Percentiles rank a stretch among this genome's conserved stretches.
These are phyloP conservation scores for Paragorgia papillata DNA, from an alignment of 92 coral and sea anemone species.

Conservation along the genomic window DNA sequence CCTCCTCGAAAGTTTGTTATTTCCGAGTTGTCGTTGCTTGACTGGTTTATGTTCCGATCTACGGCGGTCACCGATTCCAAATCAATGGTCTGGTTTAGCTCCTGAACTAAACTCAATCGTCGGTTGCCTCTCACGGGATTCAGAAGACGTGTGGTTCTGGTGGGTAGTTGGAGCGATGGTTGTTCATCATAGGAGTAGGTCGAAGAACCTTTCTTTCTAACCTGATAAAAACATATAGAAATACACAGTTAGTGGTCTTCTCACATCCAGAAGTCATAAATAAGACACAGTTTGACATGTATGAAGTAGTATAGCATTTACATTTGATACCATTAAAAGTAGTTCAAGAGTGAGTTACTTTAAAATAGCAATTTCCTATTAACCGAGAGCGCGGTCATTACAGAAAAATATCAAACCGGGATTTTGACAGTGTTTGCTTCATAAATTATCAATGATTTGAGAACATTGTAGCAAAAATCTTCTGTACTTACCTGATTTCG, in stretches of 20 bases:
- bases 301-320: too few species aligned
- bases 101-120: conserved; percentile 83
- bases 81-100: conserved; percentile 85
- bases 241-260: too few species aligned
- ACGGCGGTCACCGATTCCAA: conserved; percentile 43
- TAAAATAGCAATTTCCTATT: too few species aligned
- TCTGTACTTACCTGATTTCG: conserved; percentile 86
- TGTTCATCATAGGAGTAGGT: conserved; percentile 4
- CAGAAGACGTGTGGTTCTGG: conserved; percentile 10
- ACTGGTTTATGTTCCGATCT: not conserved
- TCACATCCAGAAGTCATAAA: too few species aligned
- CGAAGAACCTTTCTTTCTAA: conserved; percentile 21
- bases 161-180: conserved; percentile 13
- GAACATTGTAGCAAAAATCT: too few species aligned
- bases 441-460: too few species aligned
- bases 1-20: not conserved
- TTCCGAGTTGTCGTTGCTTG: not conserved
- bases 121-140: conserved; percentile 12
- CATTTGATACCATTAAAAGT: too few species aligned
- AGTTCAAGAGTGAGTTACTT: too few species aligned
- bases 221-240: conserved; percentile 10
- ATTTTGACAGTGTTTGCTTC: too few species aligned
- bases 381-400: too few species aligned
- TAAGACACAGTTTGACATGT: too few species aligned
- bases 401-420: too few species aligned